phyloP scores from a whole-genome alignment of 2,888 invertebrate species.

The Saturnia pavonia region DNA sequence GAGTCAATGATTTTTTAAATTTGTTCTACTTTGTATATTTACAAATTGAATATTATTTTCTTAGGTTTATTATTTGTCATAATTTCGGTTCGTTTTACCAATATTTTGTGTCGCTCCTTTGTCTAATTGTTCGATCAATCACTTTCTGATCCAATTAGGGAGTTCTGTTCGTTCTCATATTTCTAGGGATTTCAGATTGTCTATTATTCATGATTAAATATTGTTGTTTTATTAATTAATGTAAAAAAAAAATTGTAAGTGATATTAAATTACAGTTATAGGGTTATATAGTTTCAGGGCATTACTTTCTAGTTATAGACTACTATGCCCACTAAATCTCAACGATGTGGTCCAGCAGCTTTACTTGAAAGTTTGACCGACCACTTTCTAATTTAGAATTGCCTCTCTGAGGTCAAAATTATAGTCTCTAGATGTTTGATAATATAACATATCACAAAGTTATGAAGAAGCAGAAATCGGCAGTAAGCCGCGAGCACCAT shows the following conservation, averaged over 20 bases:
- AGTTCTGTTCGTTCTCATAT: slow-evolving; percentile 5
- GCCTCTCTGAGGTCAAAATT: too few relatives aligned
- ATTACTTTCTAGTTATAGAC: too few relatives aligned
- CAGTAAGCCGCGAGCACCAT: too few relatives aligned
- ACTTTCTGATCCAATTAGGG: slow-evolving; percentile 7
- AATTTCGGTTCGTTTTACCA: not conserved
- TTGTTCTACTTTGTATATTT: not conserved
- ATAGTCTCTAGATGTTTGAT: too few relatives aligned
- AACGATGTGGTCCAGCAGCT: too few relatives aligned
- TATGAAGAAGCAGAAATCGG: too few relatives aligned
- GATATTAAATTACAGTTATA: not conserved
- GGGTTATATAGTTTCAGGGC: too few relatives aligned
- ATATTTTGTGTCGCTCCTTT: not conserved
- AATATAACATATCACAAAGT: too few relatives aligned
- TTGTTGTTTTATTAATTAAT: not conserved
- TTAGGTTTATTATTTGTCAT: not conserved
- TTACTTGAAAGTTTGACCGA: too few relatives aligned
- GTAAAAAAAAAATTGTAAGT: not conserved
- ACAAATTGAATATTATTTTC: not conserved
- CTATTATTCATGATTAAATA: slow-evolving; percentile 3
- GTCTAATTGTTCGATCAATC: slow-evolving; percentile 9
- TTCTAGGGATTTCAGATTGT: slow-evolving; percentile 5
- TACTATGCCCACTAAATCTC: too few relatives aligned
- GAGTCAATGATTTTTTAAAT: too few relatives aligned
- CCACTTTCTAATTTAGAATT: too few relatives aligned